Base-by-base conservation (phyloP, 1,140 invertebrate species). In the Drosophila jambulina region DNA sequence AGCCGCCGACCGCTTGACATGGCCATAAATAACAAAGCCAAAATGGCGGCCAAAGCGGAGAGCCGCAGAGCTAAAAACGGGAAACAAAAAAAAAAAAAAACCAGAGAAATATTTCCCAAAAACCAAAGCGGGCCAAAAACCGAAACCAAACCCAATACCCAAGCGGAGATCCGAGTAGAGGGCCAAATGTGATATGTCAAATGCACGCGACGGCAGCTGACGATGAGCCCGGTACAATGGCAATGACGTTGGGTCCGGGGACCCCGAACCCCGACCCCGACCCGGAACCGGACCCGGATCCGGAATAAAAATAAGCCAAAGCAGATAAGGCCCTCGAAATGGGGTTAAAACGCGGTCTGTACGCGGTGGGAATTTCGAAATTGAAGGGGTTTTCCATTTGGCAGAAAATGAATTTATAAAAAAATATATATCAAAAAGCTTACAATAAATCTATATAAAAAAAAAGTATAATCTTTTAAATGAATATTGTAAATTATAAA, bases 11-110 rank as follows among this genome's bases (percentile, higher is more conserved):
- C 82, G 78, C 82, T 85, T 85, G 82, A 84, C 82, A 80, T 85
- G 82, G 67, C 82, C 84, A 88, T 87, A 87, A 87, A 87, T 87
- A 87, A 87, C 83, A 88, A 88, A 87, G 80, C 83, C 83, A 86
- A 86, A 87, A 87, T 87, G 83, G 76, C 83, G 83, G 75, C 83
- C 82, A 86, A 82, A 86, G 62, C 75, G 71, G 79, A 80, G 62
- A 84, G 53, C 67, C 63, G 19, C 67, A 70, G n/a, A 54, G 27
- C 49, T 21, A 45, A 69, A 45, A 70, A 27, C 34, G 53, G 34
- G 5, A 56, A 27, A 10, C 9, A 27, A 23, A 46, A 3, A 17
- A 10, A 25, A 27, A 29, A 27, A 5, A 27, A 12, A 0, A 48
- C 9, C 17, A 15, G 4, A 10, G 40, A 42, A 56, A 67, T 29